Evolutionary conservation across 1,140 invertebrate genomes (phyloP), one percentile per base, ranked within the genome.

Genomic region (Diabrotica undecimpunctata): DNA sequence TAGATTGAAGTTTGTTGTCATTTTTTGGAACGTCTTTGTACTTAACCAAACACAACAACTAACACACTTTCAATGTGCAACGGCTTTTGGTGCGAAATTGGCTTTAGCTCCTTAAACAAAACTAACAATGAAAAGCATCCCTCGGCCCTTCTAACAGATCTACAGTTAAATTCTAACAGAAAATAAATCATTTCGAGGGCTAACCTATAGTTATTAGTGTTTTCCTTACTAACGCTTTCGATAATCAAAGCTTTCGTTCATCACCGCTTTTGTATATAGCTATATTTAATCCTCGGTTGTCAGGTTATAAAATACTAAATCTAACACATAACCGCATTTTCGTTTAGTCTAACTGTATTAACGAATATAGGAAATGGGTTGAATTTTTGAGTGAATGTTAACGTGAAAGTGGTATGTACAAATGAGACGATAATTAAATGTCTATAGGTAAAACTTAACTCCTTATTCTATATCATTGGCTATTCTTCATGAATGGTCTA

Each of bases 121-220:
- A 36, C 46, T 8, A 54, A 35, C 36, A 57, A 53, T 59, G 52
- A 61, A 59, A 53, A 61, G 3, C 5, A 12, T 13, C 25, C 38
- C 11, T 52, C 35, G 46, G 25, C 55, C 55, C 25, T 51, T 14
- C 50, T 55, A 55, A 55, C 54, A 51, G 11, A 61, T 25, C 46
- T 11, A 52, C 7, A 14, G 53, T 55, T 36, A 13, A 38, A 12
- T 11, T 9, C 36, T 14, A 59, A 38, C 72, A 74, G 72, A 74
- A 74, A 74, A 74, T 74, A 74, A 74, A 74, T 74, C 72, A 74
- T 72, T 64, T 58, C 54, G 59, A 54, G 69, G 69, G 67, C 62
- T 50, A 39, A 62, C 41, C 12, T 39, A 14, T 39, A 59, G 37
- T 59, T 13, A 11, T 39, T 38, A 25, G 41, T 38, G 39, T 59